Conservation (phyloP, 2,797 vertebrate species). For the Phataginus tetradactyla region DNA sequence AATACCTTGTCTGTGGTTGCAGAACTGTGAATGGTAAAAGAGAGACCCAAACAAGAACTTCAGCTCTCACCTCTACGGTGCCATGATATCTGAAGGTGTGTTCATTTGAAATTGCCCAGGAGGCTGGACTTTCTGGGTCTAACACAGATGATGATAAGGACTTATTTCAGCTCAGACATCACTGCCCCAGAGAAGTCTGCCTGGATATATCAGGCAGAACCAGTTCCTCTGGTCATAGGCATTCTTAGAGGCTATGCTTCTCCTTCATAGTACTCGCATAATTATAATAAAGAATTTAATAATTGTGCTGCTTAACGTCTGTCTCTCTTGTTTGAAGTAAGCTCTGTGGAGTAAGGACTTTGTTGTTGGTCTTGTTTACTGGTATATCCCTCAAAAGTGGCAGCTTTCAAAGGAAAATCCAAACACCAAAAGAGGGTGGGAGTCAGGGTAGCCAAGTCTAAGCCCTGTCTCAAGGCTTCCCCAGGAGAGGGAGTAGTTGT, state of each 20-base stretch:
- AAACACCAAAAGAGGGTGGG: background rate
- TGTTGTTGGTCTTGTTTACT: background rate
- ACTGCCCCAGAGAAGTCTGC: background rate
- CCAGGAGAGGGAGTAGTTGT: background rate
- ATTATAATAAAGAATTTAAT: background rate
- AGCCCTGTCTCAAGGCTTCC: background rate
- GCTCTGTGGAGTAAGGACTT: background rate
- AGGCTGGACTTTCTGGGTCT: background rate
- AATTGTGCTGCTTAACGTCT: background rate
- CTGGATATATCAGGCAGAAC: background rate
- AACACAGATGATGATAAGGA: background rate
- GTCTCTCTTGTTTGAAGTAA: background rate
- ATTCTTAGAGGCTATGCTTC: background rate
- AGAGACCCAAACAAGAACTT: background rate
- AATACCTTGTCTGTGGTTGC: background rate
- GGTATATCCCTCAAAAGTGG: background rate
- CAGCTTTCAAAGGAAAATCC: background rate
- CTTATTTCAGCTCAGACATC: background rate
- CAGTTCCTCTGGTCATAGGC: background rate
- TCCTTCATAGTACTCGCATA: background rate
- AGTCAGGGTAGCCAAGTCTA: background rate
- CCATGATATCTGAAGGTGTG: background rate
- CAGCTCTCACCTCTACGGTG: background rate
- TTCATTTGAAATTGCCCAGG: background rate
- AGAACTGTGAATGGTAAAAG: background rate